Percentiles rank a stretch among this genome's conserved stretches.
Evolutionary conservation across 1,140 invertebrate genomes (phyloP).

Genomic region (Pseudomyrmex flavicornis): DNA sequence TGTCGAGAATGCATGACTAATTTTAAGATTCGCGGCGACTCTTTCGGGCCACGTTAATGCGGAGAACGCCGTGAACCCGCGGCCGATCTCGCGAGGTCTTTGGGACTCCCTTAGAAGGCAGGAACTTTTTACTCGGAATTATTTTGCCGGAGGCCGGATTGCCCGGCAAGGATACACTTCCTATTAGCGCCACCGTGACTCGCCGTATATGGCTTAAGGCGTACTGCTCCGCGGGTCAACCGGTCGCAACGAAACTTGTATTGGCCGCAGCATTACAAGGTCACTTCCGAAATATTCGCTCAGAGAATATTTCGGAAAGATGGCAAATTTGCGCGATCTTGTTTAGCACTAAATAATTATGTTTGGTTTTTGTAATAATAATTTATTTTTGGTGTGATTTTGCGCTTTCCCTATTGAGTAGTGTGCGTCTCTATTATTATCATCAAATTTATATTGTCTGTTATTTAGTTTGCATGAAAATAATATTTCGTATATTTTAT

Average conservation of each 20-base stretch:
- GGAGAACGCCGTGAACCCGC: constrained; percentile 62
- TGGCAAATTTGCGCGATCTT: not conserved
- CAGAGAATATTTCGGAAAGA: not conserved
- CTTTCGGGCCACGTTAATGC: constrained; percentile 51
- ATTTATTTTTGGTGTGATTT: no score
- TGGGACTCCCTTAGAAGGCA: constrained; percentile 72
- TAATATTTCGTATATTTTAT: no score
- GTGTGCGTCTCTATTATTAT: not conserved
- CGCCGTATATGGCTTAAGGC: constrained; percentile 58
- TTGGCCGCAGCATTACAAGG: constrained; percentile 38
- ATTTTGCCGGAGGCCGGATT: constrained; percentile 55
- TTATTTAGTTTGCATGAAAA: not conserved
- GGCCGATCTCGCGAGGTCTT: constrained; percentile 56
- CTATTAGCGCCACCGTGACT: constrained; percentile 70
- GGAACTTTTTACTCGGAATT: constrained; percentile 66
- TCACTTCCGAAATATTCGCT: constrained; percentile 58
- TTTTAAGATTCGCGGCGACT: constrained; percentile 68
- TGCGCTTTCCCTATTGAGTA: no score
- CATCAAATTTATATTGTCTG: not conserved
- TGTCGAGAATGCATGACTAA: constrained; percentile 69
- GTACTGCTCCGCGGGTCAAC: constrained; percentile 42
- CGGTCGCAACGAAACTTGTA: constrained; percentile 42
- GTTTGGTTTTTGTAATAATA: no score
- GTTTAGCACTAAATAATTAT: not conserved
- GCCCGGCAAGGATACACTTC: constrained; percentile 70